These are phyloP conservation scores for Gymnodraco acuticeps DNA, from an alignment of 2,797 vertebrate genomes.

Conservation along the genomic window DNA sequence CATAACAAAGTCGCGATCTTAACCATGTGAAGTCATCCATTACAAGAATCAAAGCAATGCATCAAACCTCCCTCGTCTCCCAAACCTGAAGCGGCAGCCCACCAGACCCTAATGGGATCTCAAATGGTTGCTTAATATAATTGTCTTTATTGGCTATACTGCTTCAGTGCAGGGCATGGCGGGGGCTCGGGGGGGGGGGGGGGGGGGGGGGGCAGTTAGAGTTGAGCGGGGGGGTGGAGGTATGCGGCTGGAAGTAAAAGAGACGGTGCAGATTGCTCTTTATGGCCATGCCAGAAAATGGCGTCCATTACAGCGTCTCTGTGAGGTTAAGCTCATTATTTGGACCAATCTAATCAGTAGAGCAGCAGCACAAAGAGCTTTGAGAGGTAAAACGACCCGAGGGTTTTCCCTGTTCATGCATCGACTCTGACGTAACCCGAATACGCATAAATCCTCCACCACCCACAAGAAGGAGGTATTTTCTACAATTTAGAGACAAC, in stretches of 20 bases:
- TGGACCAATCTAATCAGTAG: conserved; percentile 77
- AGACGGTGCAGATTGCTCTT: conserved; percentile 71
- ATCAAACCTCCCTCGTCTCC: conserved; percentile 51
- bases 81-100: conserved; percentile 48
- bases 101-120: conserved; percentile 66
- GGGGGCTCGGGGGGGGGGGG: conserved; percentile 43
- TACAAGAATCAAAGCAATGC: conserved; percentile 42
- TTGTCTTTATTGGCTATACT: conserved; percentile 73
- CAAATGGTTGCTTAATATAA: conserved; percentile 74
- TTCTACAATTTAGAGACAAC: no score
- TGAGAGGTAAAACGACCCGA: conserved; percentile 50
- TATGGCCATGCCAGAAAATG: conserved; percentile 74
- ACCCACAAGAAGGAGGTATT: no score
- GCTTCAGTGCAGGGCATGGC: conserved; percentile 44
- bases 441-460: no score
- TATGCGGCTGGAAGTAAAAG: conserved; percentile 62
- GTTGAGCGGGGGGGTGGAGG: conserved; percentile 37
- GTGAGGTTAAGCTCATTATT: conserved; percentile 81
- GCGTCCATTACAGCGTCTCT: conserved; percentile 71
- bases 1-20: conserved; percentile 37
- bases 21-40: conserved; percentile 56
- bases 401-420: conserved; percentile 42
- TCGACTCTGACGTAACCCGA: no score
- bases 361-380: conserved; percentile 53
- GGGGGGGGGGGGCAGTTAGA: conserved; percentile 49